Evolutionary conservation across 2,113 vertebrate species (phyloP).

Genomic region (Brachirus orientalis): DNA sequence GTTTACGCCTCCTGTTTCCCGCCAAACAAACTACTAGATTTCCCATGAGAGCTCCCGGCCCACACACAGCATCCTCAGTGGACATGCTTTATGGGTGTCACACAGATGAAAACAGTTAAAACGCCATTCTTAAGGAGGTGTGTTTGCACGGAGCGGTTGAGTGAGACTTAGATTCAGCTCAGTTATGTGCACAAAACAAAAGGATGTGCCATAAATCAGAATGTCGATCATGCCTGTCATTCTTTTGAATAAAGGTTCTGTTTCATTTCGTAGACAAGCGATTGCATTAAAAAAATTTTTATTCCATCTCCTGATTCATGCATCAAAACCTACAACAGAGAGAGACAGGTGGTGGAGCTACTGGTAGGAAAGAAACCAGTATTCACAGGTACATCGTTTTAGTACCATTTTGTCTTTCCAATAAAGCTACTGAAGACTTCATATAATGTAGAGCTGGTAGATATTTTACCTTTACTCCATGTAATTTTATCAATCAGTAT

Average conservation of each 20-base stretch:
- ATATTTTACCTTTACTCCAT: neutral
- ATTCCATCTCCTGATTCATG: conserved; percentile 57
- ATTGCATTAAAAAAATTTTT: conserved; percentile 52
- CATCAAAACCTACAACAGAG: conserved; percentile 25
- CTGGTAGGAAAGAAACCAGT: neutral
- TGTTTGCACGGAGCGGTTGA: conserved; percentile 14
- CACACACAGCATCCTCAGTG: conserved; percentile 45
- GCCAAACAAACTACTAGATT: conserved; percentile 81
- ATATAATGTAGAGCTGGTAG: too few relatives aligned
- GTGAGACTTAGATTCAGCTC: conserved; percentile 49
- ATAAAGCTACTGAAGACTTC: too few relatives aligned
- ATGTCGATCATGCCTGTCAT: conserved; percentile 44
- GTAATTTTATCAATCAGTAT: too few relatives aligned
- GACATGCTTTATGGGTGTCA: conserved; percentile 65
- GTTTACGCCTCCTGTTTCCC: conserved; percentile 79
- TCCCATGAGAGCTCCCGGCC: conserved; percentile 70
- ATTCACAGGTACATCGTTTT: too few relatives aligned
- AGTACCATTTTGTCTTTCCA: too few relatives aligned
- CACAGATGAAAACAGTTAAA: conserved; percentile 71
- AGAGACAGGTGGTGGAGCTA: neutral
- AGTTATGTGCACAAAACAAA: conserved; percentile 53
- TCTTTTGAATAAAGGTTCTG: conserved; percentile 47
- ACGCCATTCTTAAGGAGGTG: conserved; percentile 60
- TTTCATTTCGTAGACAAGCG: conserved; percentile 57
- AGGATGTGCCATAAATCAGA: conserved; percentile 51